phyloP scores from a whole-genome alignment of 2,113 vertebrate genomes.

The Malaclemys terrapin region DNA sequence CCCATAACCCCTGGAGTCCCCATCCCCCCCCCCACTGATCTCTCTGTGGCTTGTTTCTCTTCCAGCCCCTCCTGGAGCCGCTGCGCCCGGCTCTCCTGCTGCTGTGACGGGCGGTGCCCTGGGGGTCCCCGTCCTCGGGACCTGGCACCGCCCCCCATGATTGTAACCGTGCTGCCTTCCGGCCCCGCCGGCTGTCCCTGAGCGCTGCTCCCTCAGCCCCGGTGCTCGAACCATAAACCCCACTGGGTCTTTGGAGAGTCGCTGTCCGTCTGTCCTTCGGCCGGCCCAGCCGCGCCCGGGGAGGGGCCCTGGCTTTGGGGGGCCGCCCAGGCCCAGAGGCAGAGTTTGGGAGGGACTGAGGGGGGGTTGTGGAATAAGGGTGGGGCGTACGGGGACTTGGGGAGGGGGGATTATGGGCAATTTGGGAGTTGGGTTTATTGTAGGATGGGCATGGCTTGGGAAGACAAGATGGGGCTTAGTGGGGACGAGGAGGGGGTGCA shows the following conservation, averaged over 20 bases:
- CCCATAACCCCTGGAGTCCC: too few relatives aligned
- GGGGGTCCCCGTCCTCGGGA: conserved; percentile 2
- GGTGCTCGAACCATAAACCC: not conserved
- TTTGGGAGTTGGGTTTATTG: too few relatives aligned
- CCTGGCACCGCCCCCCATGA: not conserved
- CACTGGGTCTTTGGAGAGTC: not conserved
- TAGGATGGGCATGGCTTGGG: too few relatives aligned
- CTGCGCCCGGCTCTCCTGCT: not conserved
- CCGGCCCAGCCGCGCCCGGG: too few relatives aligned
- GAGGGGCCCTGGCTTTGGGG: not conserved
- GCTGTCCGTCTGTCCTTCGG: not conserved
- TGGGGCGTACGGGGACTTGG: too few relatives aligned
- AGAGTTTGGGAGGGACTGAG: too few relatives aligned
- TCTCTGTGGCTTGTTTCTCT: not conserved
- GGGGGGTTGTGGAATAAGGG: too few relatives aligned
- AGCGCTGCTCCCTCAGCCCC: not conserved
- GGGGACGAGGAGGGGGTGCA: too few relatives aligned
- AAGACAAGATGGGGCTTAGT: not conserved
- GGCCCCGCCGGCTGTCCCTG: not conserved
- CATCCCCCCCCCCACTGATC: too few relatives aligned
- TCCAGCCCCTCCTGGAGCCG: not conserved
- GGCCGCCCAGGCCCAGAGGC: too few relatives aligned
- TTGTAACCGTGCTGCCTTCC: not conserved
- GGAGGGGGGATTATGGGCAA: too few relatives aligned
- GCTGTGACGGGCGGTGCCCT: conserved; percentile 41